A percentile compares a stretch with the other conserved stretches of the same genome.
phyloP scores from a whole-genome alignment of 2,888 invertebrate species.

The Andrena bicolor region DNA sequence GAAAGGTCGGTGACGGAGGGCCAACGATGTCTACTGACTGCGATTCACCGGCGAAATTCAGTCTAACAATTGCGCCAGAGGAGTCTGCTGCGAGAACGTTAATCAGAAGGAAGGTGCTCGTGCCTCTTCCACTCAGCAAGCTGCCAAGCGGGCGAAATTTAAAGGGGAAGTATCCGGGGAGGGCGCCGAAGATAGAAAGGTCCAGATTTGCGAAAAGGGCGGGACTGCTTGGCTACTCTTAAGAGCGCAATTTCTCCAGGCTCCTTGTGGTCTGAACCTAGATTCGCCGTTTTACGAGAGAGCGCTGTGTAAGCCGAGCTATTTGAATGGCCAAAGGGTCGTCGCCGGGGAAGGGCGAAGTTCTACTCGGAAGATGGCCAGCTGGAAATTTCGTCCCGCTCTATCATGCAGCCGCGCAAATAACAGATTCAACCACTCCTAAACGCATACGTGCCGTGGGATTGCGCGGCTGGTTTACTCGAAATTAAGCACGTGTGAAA shows the following conservation, averaged over 20 bases:
- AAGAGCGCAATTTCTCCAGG: neutral
- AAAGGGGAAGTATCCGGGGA: neutral
- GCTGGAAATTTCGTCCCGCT: neutral
- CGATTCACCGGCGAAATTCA: constrained; percentile 4
- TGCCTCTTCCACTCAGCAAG: neutral
- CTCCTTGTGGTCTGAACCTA: neutral
- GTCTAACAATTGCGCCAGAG: constrained; percentile 1
- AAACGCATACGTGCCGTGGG: neutral
- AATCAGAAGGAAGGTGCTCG: constrained; percentile 1
- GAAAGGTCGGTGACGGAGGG: constrained; percentile 24
- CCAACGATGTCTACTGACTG: constrained; percentile 6
- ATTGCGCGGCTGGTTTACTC: neutral
- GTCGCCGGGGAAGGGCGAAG: neutral
- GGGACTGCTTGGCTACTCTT: neutral
- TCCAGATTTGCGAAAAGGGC: neutral
- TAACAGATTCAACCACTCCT: constrained; percentile 1
- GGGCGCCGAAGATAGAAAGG: neutral
- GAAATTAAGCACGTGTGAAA: constrained; percentile 36
- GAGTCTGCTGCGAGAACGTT: neutral
- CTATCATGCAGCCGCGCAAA: neutral
- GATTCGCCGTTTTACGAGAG: neutral
- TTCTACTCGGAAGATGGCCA: neutral
- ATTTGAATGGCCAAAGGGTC: neutral
- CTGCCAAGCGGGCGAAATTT: neutral
- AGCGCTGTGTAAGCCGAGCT: neutral